Percentiles rank a stretch among this genome's conserved stretches.
Conservation (phyloP, 2,888 invertebrate species). For the Meloe dianella region DNA sequence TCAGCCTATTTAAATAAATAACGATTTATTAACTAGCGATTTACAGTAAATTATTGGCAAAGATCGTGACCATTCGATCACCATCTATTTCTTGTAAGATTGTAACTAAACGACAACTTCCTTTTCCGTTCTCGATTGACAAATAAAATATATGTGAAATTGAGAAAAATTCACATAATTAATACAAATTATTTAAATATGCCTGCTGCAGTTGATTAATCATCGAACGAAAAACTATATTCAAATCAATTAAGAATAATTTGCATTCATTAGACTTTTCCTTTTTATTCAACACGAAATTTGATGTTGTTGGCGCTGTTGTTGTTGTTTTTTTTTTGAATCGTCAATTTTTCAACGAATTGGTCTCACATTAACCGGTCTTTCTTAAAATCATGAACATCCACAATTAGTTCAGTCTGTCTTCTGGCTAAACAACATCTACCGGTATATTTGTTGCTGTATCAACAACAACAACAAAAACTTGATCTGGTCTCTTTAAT, state of each 20-base stretch:
- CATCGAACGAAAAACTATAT: background rate
- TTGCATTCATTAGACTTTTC: background rate
- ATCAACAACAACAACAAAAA: background rate
- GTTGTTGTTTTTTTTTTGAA: background rate
- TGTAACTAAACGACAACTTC: background rate
- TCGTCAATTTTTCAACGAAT: background rate
- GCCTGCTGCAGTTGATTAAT: background rate
- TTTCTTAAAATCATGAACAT: background rate
- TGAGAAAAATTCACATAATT: background rate
- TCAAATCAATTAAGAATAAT: background rate
- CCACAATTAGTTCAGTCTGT: background rate
- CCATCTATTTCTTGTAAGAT: conserved; percentile 11
- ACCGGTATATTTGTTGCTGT: conserved; percentile 2
- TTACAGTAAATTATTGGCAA: conserved; percentile 28
- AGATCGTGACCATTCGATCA: conserved; percentile 29
- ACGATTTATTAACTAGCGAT: conserved; percentile 30
- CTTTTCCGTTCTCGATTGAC: background rate
- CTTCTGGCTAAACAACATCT: background rate
- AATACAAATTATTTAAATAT: background rate
- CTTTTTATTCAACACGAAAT: background rate
- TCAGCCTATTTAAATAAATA: conserved; percentile 37
- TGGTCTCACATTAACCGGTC: conserved; percentile 6
- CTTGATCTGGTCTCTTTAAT: background rate
- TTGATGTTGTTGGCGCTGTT: too few species aligned
- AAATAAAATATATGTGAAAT: background rate